A percentile compares a stretch with the other conserved stretches of the same genome.
Conservation (phyloP, 2,797 vertebrate species). For the Nasua narica region DNA sequence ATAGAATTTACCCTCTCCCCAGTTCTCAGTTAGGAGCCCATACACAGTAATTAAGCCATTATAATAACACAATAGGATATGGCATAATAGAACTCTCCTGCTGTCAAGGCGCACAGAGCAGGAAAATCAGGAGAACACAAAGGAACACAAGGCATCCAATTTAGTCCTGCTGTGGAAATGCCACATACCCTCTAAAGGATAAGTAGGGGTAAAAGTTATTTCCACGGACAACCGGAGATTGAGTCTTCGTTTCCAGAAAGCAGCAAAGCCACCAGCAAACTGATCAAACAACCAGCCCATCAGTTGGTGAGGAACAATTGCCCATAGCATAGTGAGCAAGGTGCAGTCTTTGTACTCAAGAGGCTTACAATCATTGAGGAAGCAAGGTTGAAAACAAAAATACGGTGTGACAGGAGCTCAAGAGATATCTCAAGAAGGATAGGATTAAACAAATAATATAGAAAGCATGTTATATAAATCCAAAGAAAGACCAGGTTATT, state of each 20-base stretch:
- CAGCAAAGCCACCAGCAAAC: constrained; percentile 18
- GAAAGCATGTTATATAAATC: background rate
- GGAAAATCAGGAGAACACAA: constrained; percentile 43
- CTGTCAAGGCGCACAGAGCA: constrained; percentile 50
- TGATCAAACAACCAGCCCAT: background rate
- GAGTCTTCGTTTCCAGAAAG: constrained; percentile 40
- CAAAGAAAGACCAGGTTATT: background rate
- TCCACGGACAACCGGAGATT: constrained; percentile 34
- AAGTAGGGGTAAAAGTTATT: background rate
- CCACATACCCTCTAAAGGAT: constrained; percentile 32
- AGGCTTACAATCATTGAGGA: background rate
- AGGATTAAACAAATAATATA: background rate
- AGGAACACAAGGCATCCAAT: constrained; percentile 46
- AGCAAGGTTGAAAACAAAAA: background rate
- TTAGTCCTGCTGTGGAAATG: constrained; percentile 45
- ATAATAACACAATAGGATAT: constrained; percentile 64
- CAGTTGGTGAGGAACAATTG: background rate
- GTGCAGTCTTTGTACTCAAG: background rate
- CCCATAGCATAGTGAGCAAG: background rate
- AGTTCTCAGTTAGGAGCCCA: constrained; percentile 54
- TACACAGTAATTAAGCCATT: constrained; percentile 71
- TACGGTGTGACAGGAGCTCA: background rate
- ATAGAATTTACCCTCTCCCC: constrained; percentile 47
- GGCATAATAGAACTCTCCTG: constrained; percentile 65
- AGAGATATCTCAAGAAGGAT: background rate